Evolutionary conservation across 2,888 invertebrate species (phyloP).

Genomic region (Amphipoea oculea): DNA sequence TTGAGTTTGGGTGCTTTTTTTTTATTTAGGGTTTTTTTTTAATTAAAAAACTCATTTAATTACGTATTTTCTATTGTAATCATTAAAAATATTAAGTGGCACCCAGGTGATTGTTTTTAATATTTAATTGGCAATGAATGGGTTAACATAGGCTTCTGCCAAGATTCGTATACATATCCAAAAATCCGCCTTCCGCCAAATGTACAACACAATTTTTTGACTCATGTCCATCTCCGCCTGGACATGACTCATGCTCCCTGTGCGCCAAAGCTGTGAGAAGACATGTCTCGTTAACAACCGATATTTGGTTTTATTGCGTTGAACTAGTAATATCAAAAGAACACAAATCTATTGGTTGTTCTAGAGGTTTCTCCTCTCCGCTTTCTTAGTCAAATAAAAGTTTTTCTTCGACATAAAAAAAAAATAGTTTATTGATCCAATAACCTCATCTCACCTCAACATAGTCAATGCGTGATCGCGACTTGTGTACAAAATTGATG

Average conservation of each 20-base stretch:
- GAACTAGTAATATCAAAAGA: not conserved
- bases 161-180: not conserved
- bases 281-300: not conserved
- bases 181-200: not conserved
- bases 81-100: no score
- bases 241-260: not conserved
- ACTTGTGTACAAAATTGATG: not conserved
- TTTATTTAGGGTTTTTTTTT: no score
- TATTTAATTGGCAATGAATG: no score
- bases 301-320: not conserved
- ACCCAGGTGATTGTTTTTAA: no score
- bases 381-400: not conserved
- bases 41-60: no score
- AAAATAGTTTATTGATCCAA: not conserved
- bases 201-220: not conserved
- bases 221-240: not conserved
- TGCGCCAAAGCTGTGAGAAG: not conserved
- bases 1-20: no score
- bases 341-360: not conserved
- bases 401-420: not conserved
- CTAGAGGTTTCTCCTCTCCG: not conserved
- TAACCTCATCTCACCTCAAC: not conserved
- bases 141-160: not conserved
- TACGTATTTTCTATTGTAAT: no score
- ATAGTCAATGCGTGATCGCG: not conserved